Conservation (phyloP, 2,797 vertebrate genomes). For the Rhyacichthys aspro region DNA sequence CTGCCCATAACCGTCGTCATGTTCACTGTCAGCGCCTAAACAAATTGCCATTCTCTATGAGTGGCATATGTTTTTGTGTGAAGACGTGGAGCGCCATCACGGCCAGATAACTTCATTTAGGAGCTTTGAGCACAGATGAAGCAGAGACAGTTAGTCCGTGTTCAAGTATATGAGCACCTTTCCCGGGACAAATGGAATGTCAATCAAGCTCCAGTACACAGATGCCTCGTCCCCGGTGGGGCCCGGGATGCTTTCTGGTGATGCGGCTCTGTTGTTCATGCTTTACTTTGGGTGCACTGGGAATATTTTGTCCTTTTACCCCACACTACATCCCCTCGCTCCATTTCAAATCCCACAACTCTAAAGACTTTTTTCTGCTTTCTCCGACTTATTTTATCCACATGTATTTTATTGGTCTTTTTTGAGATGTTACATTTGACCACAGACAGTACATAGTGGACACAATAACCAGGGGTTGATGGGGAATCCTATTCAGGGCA, state of each 20-base stretch:
- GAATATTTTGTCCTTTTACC: conserved; percentile 78
- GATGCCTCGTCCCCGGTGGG: conserved; percentile 61
- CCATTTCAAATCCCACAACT: conserved; percentile 57
- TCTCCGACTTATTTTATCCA: conserved; percentile 21
- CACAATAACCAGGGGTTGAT: too few relatives aligned
- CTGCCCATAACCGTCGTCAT: conserved; percentile 54
- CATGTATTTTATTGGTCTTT: conserved; percentile 2
- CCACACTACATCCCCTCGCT: conserved; percentile 57
- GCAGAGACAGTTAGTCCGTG: conserved; percentile 71
- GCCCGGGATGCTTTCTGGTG: conserved; percentile 68
- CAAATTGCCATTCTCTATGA: conserved; percentile 74
- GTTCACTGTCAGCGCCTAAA: conserved; percentile 73
- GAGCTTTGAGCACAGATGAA: conserved; percentile 73
- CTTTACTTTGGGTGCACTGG: conserved; percentile 74
- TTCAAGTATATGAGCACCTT: conserved; percentile 81
- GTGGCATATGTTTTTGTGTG: conserved; percentile 73
- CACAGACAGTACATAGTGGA: too few relatives aligned
- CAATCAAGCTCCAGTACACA: conserved; percentile 77
- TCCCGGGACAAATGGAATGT: conserved; percentile 84
- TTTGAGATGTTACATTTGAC: too few relatives aligned
- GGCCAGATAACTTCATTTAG: conserved; percentile 70
- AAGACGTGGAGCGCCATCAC: conserved; percentile 26
- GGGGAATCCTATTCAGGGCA: too few relatives aligned
- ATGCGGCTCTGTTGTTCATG: conserved; percentile 75
- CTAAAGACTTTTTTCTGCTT: conserved; percentile 49